Percentiles rank a stretch among this genome's conserved stretches.
These are phyloP conservation scores for Trissolcus japonicus DNA, from an alignment of 2,888 invertebrate species.

Conservation along the genomic window DNA sequence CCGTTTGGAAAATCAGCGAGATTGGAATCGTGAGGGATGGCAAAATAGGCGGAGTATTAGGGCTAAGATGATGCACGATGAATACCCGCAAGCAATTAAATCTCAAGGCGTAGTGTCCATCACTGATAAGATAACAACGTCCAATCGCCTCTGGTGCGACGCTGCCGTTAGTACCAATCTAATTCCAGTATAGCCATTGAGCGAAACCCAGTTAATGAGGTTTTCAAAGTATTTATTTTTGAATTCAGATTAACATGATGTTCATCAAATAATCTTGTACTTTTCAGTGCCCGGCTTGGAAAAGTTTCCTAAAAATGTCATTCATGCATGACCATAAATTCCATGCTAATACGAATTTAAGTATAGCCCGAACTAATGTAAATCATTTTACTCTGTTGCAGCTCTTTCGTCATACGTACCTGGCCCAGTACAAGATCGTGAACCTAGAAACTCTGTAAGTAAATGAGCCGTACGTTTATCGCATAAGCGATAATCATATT, in stretches of 20 bases:
- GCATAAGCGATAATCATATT: conserved; percentile 70
- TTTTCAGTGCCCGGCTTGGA: too few species aligned
- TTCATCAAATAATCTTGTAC: too few species aligned
- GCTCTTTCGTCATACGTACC: conserved; percentile 88
- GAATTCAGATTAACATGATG: too few species aligned
- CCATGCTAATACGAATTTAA: neutral
- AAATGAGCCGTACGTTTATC: conserved; percentile 66
- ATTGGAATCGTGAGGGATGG: conserved; percentile 19
- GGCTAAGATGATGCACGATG: conserved; percentile 29
- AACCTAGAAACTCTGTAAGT: conserved; percentile 79
- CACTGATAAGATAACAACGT: conserved; percentile 41
- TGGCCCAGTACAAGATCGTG: conserved; percentile 84
- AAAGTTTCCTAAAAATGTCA: too few species aligned
- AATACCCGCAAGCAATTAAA: conserved; percentile 45
- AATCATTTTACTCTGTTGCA: conserved; percentile 75
- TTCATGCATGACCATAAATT: too few species aligned
- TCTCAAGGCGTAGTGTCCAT: conserved; percentile 41
- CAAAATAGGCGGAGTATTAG: conserved; percentile 20
- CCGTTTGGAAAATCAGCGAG: neutral
- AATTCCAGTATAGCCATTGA: conserved; percentile 4
- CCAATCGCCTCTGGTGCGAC: conserved; percentile 18
- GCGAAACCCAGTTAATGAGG: conserved; percentile 5
- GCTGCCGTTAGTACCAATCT: conserved; percentile 23
- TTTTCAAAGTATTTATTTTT: too few species aligned
- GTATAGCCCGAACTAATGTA: conserved; percentile 18